Base-by-base conservation (phyloP, 2,797 vertebrate genomes). In the Acestrorhynchus altus region DNA sequence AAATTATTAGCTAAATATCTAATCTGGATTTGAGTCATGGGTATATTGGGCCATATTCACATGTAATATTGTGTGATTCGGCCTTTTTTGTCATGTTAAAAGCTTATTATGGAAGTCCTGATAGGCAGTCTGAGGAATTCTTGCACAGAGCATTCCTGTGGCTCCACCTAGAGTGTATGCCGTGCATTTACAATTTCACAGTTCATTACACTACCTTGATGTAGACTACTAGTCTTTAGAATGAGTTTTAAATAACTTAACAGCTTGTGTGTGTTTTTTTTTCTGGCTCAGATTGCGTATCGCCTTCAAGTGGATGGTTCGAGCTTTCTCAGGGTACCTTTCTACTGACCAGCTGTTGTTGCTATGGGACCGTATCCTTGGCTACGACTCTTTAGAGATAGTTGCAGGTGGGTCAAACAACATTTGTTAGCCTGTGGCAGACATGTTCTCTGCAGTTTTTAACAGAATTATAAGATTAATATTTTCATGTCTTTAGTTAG, bases 231-330 rank as follows among this genome's bases (percentile, higher is more conserved):
- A n/a, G 18, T 39, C 35, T 16, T 72, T 56, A 31, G 20, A 40
- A 49, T 44, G 18, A 18, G 8, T 15, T 51, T 61, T 59, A 51
- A 46, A 12, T 12, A 56, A 51, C n/a, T 10, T 10, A 24, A 24
- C 11, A 10, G 11, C 59, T 40, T 60, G 64, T 73, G 18, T 82
- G 13, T 71, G 12, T 56, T 2, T 22, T 9, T 60, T 4, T 61
- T 6, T 35, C 31, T 35, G 49, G 67, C 64, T 5, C 82, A 99
- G 97, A 83, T 91, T 99, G 84, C 95, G 97, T 12, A 97, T 99
- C 80, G 96, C 98, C 65, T 99, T 99, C 85, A 99, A 98, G 81
- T 99, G 98, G 98, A 98, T 99, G 95, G 97, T 98, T 39, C 93
- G 97, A 63, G 97, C 95, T 31, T 99, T 99, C 87, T 99, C 98